These are phyloP conservation scores for Nyctibius grandis DNA, from an alignment of 2,797 vertebrate species.

Conservation along the genomic window DNA sequence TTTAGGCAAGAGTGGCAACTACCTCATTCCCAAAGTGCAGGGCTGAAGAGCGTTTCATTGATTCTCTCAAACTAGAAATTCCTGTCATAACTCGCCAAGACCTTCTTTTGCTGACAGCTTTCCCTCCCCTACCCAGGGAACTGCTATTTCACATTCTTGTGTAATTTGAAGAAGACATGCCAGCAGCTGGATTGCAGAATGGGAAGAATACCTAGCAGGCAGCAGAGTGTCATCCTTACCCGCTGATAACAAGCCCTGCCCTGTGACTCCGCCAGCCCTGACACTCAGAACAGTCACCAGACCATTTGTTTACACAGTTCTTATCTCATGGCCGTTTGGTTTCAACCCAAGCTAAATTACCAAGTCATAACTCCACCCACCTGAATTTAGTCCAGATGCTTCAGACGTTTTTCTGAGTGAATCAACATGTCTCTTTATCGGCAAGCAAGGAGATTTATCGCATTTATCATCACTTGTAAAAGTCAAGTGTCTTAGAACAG, in stretches of 20 bases:
- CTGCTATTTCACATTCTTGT: slow-evolving; percentile 28
- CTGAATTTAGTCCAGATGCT: slow-evolving; percentile 37
- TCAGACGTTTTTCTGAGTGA: slow-evolving; percentile 18
- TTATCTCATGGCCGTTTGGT: slow-evolving; percentile 30
- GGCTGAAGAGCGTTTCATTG: neutral
- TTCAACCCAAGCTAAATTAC: slow-evolving; percentile 44
- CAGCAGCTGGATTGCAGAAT: slow-evolving; percentile 6
- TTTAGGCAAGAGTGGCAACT: neutral
- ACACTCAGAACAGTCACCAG: neutral
- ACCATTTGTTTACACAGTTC: slow-evolving; percentile 28
- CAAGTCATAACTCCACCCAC: slow-evolving; percentile 18
- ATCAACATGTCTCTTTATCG: slow-evolving; percentile 16
- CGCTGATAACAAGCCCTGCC: neutral
- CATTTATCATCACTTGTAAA: slow-evolving; percentile 45
- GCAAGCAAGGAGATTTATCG: neutral
- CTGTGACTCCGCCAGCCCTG: neutral
- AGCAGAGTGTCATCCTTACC: neutral
- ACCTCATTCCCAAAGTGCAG: neutral
- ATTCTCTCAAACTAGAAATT: slow-evolving; percentile 44
- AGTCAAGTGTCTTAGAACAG: slow-evolving; percentile 48
- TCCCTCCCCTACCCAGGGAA: neutral
- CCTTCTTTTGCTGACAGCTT: neutral
- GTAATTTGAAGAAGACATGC: slow-evolving; percentile 1
- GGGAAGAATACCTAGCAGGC: slow-evolving; percentile 10
- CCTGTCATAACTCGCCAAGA: slow-evolving; percentile 52